Conservation (phyloP, 1,140 invertebrate genomes). For the Ridgeia piscesae region DNA sequence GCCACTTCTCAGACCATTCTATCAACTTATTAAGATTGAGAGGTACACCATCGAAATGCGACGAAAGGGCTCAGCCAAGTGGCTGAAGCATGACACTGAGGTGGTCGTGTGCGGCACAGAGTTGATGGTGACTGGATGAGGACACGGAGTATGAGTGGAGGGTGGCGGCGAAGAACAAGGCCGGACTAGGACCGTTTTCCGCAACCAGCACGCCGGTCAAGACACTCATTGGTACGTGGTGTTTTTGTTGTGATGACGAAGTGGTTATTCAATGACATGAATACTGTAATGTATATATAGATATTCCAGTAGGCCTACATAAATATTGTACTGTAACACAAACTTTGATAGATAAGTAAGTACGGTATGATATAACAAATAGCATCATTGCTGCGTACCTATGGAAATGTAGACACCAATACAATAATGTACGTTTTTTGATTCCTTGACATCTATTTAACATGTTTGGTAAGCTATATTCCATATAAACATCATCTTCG, state of each 20-base stretch:
- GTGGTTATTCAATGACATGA: neutral
- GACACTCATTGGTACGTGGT: slow-evolving; percentile 47
- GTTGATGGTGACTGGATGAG: slow-evolving; percentile 72
- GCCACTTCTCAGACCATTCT: too few relatives aligned
- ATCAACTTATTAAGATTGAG: too few relatives aligned
- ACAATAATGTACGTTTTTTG: neutral
- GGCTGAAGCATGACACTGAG: slow-evolving; percentile 61
- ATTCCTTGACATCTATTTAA: too few relatives aligned
- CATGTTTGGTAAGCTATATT: too few relatives aligned
- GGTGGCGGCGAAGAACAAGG: slow-evolving; percentile 93
- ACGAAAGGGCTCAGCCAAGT: slow-evolving; percentile 71
- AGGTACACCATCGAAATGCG: slow-evolving; percentile 95
- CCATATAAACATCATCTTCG: too few relatives aligned
- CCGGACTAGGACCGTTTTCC: slow-evolving; percentile 91
- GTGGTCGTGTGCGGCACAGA: slow-evolving; percentile 64
- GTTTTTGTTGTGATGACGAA: slow-evolving; percentile 3
- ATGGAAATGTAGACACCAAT: neutral
- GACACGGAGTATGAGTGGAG: slow-evolving; percentile 94
- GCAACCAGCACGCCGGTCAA: slow-evolving; percentile 74
- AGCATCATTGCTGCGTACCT: neutral
- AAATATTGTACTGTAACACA: too few relatives aligned
- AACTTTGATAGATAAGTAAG: too few relatives aligned
- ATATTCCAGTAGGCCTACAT: neutral
- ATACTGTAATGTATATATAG: neutral
- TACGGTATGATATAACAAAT: neutral